These are phyloP conservation scores for Armadillidium nasatum DNA, from an alignment of 1,140 invertebrate species.

Conservation along the genomic window DNA sequence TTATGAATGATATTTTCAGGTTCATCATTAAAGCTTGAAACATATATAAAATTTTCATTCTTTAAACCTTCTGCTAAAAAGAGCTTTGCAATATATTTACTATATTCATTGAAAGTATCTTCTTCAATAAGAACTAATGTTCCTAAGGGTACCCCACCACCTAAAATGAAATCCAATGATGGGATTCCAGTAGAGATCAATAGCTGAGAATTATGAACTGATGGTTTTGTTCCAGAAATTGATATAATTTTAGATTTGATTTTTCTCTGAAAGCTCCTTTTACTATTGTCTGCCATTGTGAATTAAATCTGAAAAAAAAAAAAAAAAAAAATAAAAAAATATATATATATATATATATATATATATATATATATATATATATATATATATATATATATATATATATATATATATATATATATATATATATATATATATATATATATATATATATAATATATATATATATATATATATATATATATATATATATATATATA, in stretches of 20 bases:
- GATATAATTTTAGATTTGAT: slow-evolving; percentile 2
- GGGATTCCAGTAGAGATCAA: slow-evolving; percentile 65
- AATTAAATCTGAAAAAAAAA: too few species aligned
- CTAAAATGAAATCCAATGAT: slow-evolving; percentile 64
- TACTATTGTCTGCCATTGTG: too few species aligned
- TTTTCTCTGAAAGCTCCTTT: neutral
- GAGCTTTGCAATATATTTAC: slow-evolving; percentile 70
- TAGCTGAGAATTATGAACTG: slow-evolving; percentile 63
- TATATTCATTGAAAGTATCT: slow-evolving; percentile 68
- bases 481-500: too few species aligned
- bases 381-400: too few species aligned
- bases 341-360: too few species aligned
- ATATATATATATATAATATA: too few species aligned
- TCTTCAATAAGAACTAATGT: slow-evolving; percentile 57
- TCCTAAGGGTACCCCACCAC: slow-evolving; percentile 47
- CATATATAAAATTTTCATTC: slow-evolving; percentile 63
- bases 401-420: too few species aligned
- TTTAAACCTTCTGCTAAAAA: slow-evolving; percentile 75
- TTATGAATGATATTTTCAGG: slow-evolving; percentile 58
- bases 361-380: too few species aligned
- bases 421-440: too few species aligned
- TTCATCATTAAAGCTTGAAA: slow-evolving; percentile 66
- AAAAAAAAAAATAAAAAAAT: too few species aligned
- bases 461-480: too few species aligned
- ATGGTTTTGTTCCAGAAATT: slow-evolving; percentile 61